These are phyloP conservation scores for Drosophila busckii DNA, from an alignment of 1,140 invertebrate species.

Conservation along the genomic window DNA sequence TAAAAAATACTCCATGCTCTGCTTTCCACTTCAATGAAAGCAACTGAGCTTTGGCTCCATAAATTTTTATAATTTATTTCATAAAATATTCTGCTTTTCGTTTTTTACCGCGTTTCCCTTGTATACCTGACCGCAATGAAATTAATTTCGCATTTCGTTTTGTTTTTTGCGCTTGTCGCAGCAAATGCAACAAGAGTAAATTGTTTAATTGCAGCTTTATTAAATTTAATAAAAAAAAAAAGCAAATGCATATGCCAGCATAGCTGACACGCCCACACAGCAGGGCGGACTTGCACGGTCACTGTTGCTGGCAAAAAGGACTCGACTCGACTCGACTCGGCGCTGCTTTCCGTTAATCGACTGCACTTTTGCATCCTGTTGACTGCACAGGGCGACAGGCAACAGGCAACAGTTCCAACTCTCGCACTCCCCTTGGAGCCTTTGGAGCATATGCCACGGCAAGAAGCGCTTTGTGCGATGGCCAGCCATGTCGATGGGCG, in stretches of 20 bases:
- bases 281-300: constrained; percentile 3
- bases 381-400: constrained; percentile 29
- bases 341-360: constrained; percentile 66
- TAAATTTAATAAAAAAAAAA: constrained; percentile 64
- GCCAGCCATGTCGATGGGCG: not conserved
- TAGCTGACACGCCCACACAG: not conserved
- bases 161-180: constrained; percentile 20
- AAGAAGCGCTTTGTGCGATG: constrained; percentile 19
- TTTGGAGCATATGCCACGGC: constrained; percentile 11
- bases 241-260: not conserved
- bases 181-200: constrained; percentile 61
- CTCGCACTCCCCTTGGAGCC: not conserved
- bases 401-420: constrained; percentile 5
- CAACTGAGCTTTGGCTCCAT: too few relatives aligned
- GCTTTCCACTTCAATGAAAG: too few relatives aligned
- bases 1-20: too few relatives aligned
- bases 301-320: constrained; percentile 6
- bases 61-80: too few relatives aligned
- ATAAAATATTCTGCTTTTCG: too few relatives aligned
- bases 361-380: constrained; percentile 69
- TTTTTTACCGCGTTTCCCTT: constrained; percentile 10
- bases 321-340: constrained; percentile 24
- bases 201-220: constrained; percentile 62
- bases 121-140: constrained; percentile 46
- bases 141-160: constrained; percentile 54